phyloP scores from a whole-genome alignment of 2,113 vertebrate genomes.

The Lonchura striata region DNA sequence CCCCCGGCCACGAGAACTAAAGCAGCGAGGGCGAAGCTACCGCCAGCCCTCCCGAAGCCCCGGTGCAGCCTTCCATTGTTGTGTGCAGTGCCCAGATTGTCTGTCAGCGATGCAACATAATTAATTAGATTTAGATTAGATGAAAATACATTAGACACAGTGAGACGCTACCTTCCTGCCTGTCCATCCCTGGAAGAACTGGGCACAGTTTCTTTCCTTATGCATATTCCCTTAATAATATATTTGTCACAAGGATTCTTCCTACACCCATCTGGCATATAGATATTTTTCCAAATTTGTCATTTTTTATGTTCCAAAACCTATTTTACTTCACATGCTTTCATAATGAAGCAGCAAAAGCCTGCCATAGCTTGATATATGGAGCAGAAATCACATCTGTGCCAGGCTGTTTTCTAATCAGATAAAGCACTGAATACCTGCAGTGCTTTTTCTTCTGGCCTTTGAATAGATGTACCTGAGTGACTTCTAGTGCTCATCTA shows the following conservation, averaged over 20 bases:
- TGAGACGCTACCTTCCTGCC: constrained; percentile 29
- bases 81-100: neutral
- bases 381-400: constrained; percentile 56
- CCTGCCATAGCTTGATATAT: constrained; percentile 59
- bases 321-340: constrained; percentile 69
- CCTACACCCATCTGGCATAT: constrained; percentile 74
- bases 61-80: neutral
- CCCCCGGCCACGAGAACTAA: neutral
- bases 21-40: neutral
- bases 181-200: constrained; percentile 53
- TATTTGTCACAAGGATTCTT: constrained; percentile 73
- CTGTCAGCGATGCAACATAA: neutral
- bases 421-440: constrained; percentile 24
- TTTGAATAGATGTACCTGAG: constrained; percentile 34
- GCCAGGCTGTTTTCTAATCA: constrained; percentile 64
- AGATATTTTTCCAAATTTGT: constrained; percentile 74
- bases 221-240: constrained; percentile 68
- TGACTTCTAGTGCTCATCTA: neutral
- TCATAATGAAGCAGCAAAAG: constrained; percentile 67
- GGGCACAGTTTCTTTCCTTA: constrained; percentile 63
- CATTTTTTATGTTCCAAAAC: constrained; percentile 70
- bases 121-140: constrained; percentile 29
- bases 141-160: constrained; percentile 33
- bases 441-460: constrained; percentile 12
- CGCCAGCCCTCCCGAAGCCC: neutral